Base-by-base conservation (phyloP, 2,888 invertebrate genomes). In the Ypsolopha sequella region DNA sequence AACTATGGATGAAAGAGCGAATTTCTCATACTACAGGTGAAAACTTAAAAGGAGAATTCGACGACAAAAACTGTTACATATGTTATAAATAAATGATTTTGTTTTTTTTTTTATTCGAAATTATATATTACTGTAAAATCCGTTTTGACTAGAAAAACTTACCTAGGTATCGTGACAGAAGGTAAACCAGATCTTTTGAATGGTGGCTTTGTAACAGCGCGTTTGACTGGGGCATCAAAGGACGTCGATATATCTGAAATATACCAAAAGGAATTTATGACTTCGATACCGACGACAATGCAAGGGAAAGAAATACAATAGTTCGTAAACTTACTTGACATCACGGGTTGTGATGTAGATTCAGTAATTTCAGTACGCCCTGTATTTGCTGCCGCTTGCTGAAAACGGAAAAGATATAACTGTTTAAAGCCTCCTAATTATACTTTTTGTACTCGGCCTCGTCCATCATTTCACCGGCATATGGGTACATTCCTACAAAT, bases 321-420 rank as follows among this genome's bases (percentile, higher is more conserved):
- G 9, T 49, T 33, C n/a, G n/a, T 51, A 41, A 48, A 64, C 80
- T 71, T 63, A 84, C 85, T 81, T 13, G 85, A 82, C 65, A 86
- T 86, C 36, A 73, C 73, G 0, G 85, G 84, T 53, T 86, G 85
- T 7, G 85, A 85, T 33, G 84, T 67, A 1, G 85, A 86, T 58
- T 86, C 85, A 0, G 84, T 78, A 41, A 86, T 86, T 65, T 85
- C 85, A 1, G 77, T 64, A 6, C 84, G 75, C 1, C 80, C 84
- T 10, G 66, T 56, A 53, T 68, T 81, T 1, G 75, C 68, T 3
- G 66, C 58, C 0, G 69, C 56, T 66, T 76, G 75, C 76, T 79
- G 61, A 10, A 13, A 44, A 41, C 11, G 39, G 13, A 8, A 49
- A 41, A 39, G 24, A 35, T 33, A 38, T 41, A 45, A 50, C 24